Evolutionary conservation across 2,888 invertebrate species (phyloP), one percentile per base, ranked within the genome.

Genomic region (Rapana venosa): DNA sequence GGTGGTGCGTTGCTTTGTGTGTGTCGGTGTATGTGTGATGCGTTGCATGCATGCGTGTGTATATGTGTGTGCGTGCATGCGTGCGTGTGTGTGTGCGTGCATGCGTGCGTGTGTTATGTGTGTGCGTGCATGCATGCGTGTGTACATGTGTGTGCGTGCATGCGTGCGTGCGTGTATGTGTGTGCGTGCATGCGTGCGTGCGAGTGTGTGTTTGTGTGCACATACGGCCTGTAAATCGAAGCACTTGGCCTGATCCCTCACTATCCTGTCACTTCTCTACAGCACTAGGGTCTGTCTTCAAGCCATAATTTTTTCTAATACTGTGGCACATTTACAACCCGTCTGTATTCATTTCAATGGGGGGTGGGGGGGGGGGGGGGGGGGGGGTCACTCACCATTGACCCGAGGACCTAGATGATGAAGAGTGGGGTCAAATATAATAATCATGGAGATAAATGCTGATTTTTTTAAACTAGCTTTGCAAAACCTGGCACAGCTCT

Each of bases 21-120:
- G n/a, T n/a, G n/a, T n/a, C n/a, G n/a, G n/a, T n/a, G n/a, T n/a
- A n/a, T n/a, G n/a, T n/a, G n/a, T n/a, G n/a, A n/a, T n/a, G n/a
- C n/a, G n/a, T n/a, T n/a, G n/a, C n/a, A n/a, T n/a, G n/a, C n/a
- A n/a, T n/a, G n/a, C n/a, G n/a, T n/a, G n/a, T n/a, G n/a, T n/a
- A n/a, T n/a, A n/a, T n/a, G n/a, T n/a, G n/a, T n/a, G n/a, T n/a
- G n/a, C n/a, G n/a, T n/a, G n/a, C n/a, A n/a, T n/a, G n/a, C n/a
- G 26, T 26, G 74, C n/a, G 74, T 26, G 74, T 13, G 74, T 74
- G 74, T 74, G 74, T 74, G 74, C n/a, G 74, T 74, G 74, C n/a
- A 26, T 74, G 74, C 26, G 74, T 74, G n/a, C n/a, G n/a, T n/a
- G n/a, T n/a, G n/a, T n/a, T n/a, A n/a, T 77, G 77, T 77, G 77